A percentile compares a stretch with the other conserved stretches of the same genome.
Evolutionary conservation across 1,140 invertebrate genomes (phyloP).

Genomic region (Ylistrum balloti): DNA sequence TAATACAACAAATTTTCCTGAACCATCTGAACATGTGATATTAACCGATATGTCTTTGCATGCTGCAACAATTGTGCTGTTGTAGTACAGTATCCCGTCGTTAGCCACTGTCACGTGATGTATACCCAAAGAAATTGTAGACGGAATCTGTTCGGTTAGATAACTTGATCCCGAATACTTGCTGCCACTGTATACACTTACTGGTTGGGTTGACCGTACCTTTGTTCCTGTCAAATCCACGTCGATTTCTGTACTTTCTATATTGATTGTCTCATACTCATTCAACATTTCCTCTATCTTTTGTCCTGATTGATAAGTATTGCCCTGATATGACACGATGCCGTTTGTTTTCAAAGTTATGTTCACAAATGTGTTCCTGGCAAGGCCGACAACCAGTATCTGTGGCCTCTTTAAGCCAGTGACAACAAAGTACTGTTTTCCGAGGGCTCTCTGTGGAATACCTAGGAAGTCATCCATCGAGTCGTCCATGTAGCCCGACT

Average conservation of each 20-base stretch:
- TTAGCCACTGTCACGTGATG: neutral
- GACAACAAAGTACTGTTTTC: neutral
- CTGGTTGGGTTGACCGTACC: neutral
- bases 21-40: neutral
- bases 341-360: neutral
- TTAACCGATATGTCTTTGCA: neutral
- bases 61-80: neutral
- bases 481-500: neutral
- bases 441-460: neutral
- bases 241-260: neutral
- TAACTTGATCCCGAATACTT: neutral
- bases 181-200: neutral
- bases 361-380: neutral
- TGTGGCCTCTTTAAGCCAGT: neutral
- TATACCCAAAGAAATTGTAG: neutral
- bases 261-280: neutral
- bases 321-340: neutral
- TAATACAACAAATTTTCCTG: neutral
- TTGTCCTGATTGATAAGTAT: neutral
- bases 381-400: neutral
- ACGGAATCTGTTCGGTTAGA: neutral
- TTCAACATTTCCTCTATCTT: neutral
- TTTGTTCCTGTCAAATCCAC: neutral
- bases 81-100: neutral
- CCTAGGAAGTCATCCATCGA: neutral